Percentiles rank a stretch among this genome's conserved stretches.
phyloP scores from a whole-genome alignment of 2,113 vertebrate species.

The Scomber japonicus region DNA sequence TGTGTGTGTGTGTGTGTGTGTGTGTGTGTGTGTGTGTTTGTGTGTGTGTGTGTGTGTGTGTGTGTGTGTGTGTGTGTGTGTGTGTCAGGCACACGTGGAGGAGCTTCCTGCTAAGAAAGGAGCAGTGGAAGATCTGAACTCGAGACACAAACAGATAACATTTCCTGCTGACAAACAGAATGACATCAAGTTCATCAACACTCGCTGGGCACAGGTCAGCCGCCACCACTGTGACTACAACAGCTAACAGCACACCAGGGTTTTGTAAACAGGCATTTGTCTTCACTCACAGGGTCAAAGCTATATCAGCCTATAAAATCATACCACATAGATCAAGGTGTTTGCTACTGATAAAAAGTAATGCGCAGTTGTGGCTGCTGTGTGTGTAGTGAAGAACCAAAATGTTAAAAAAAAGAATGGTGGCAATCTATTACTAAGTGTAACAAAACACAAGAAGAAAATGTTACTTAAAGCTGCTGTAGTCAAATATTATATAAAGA shows the following conservation, averaged over 20 bases:
- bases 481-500: too few species aligned
- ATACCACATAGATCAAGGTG: neutral
- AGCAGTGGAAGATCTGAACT: conserved; percentile 90
- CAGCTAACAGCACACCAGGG: neutral
- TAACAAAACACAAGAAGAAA: too few species aligned
- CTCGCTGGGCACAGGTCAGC: conserved; percentile 92
- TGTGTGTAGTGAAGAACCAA: neutral
- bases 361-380: neutral
- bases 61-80: conserved; percentile 54
- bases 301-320: neutral
- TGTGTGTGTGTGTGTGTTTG: neutral
- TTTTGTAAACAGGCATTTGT: neutral
- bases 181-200: conserved; percentile 89
- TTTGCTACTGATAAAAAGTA: neutral
- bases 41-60: conserved; percentile 12
- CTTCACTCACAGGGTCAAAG: neutral
- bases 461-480: too few species aligned
- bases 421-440: too few species aligned
- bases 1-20: too few species aligned
- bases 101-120: conserved; percentile 88
- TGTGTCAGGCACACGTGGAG: conserved; percentile 86
- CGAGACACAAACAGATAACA: conserved; percentile 85
- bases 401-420: too few species aligned
- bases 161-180: conserved; percentile 89
- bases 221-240: neutral